phyloP scores from a whole-genome alignment of 2,797 vertebrate species.

The Lepus oiostolus region DNA sequence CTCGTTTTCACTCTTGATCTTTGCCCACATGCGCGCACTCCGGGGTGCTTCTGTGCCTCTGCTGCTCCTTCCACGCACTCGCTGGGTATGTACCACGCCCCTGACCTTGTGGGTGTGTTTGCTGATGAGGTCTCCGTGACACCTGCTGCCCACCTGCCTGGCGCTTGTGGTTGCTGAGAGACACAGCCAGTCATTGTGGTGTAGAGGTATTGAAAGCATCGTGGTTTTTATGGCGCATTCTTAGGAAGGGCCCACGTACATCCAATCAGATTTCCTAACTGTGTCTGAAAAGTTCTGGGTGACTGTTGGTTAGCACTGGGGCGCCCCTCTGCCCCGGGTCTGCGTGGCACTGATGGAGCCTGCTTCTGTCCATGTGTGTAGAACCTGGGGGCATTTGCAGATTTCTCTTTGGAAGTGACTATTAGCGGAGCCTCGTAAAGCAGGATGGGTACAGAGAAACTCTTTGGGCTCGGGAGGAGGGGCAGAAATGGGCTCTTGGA shows the following conservation, averaged over 20 bases:
- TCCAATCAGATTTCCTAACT: neutral
- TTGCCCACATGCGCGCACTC: neutral
- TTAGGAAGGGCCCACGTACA: neutral
- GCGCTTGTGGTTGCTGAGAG: too few species aligned
- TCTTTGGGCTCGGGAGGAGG: neutral
- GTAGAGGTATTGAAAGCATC: neutral
- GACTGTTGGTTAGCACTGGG: neutral
- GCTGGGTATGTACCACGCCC: neutral
- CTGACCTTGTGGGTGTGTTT: neutral
- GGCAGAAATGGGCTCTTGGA: neutral
- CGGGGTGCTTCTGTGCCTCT: neutral
- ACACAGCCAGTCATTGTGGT: too few species aligned
- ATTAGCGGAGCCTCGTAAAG: neutral
- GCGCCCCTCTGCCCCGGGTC: neutral
- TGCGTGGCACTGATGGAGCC: neutral
- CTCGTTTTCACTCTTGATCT: neutral
- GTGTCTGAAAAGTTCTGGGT: neutral
- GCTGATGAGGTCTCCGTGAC: too few species aligned
- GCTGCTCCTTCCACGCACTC: neutral
- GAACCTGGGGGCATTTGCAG: neutral
- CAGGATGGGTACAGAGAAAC: neutral
- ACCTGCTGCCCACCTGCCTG: neutral
- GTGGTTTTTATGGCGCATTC: neutral
- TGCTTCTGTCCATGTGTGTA: fast-evolving
- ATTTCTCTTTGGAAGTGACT: neutral